Evolutionary conservation across 1,140 invertebrate genomes (phyloP).

Genomic region (Pseudomyrmex flavicornis): DNA sequence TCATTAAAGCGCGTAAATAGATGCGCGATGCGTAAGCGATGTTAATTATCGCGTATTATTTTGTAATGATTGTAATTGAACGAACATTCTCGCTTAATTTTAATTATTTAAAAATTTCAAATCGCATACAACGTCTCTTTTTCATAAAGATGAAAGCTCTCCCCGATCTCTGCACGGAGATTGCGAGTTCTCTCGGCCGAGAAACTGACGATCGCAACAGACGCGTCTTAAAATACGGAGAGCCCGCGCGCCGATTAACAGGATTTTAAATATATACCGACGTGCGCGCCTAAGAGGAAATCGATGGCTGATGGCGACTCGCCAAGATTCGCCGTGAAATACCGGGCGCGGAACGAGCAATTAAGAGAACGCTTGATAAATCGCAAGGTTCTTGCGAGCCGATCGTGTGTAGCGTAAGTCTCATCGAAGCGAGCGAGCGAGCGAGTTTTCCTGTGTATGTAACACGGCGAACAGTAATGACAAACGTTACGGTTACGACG

Average conservation of each 20-base stretch:
- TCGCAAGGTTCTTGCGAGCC: conserved; percentile 48
- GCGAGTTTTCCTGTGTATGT: conserved; percentile 7
- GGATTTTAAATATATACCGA: conserved; percentile 56
- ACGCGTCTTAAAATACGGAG: conserved; percentile 52
- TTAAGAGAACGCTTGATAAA: conserved; percentile 61
- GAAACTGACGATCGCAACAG: background rate
- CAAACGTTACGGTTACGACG: conserved; percentile 62
- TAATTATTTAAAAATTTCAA: background rate
- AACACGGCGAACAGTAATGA: conserved; percentile 57
- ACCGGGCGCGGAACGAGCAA: conserved; percentile 41
- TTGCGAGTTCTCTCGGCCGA: background rate
- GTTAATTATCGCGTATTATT: no score
- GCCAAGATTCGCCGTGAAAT: conserved; percentile 59
- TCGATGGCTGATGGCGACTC: conserved; percentile 47
- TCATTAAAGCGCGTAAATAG: no score
- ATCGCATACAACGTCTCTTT: background rate
- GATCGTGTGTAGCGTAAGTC: background rate
- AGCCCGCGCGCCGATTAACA: conserved; percentile 32
- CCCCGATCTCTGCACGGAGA: background rate
- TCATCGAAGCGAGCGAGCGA: background rate
- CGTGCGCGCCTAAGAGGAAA: conserved; percentile 34
- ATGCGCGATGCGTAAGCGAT: no score
- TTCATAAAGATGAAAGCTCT: background rate
- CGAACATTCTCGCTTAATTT: no score
- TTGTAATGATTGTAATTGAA: no score